Base-by-base conservation (phyloP, 2,797 vertebrate genomes). In the Champsocephalus esox region DNA sequence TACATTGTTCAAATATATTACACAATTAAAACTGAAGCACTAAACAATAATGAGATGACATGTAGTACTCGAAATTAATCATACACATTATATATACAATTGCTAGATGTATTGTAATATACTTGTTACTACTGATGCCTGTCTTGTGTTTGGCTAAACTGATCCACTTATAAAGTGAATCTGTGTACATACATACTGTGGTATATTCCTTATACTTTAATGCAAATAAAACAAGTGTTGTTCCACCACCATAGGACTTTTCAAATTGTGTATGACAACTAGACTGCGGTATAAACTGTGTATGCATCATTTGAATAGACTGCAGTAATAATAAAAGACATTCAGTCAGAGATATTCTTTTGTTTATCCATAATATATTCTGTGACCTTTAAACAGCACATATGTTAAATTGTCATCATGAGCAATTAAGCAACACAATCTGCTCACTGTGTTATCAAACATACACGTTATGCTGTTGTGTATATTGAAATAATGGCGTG, bases 161-260 rank as follows among this genome's bases (percentile, higher is more conserved):
- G 63, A 84, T 32, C 17, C 58, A 78, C 79, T 77, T 80, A 77
- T n/a, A 64, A 77, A 75, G 32, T 54, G 50, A 63, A 38, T 62
- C 51, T 9, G 59, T 79, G 38, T n/a, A 77, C 32, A 69, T 71
- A 70, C 72, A 69, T 71, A 70, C 72, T 69, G 21, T 13, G 61
- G 28, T 4, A 28, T 4, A 28, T 10, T 70, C 17, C 43, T 74
- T 12, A 73, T 8, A 32, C 75, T 59, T 43, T 48, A 55, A 73
- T 65, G 50, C 51, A 66, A 45, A 34, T 56, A 83, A 50, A 61
- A 71, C 66, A 21, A 63, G 76, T 62, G 41, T 24, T 43, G 82
- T 70, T 74, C 28, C 34, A 56, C 28, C 13, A 77, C 48, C 74
- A 57, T 46, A 52, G 64, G 48, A 62, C 52, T 56, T 44, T 38